Evolutionary conservation across 64 coral and sea anemone genomes (phyloP).

Genomic region (Porites australiensis): DNA sequence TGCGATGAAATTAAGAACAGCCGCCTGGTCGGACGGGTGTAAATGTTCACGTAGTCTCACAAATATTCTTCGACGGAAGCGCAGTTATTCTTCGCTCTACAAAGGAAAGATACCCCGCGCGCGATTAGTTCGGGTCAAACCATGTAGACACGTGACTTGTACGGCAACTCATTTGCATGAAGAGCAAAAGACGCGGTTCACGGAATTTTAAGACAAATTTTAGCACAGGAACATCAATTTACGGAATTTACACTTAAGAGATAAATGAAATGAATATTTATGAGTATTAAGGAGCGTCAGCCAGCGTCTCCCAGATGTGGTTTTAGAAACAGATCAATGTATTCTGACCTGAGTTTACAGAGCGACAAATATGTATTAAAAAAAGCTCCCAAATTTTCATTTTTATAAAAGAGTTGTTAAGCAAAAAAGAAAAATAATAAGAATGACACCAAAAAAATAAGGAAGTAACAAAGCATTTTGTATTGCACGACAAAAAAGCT

Average conservation of each 20-base stretch:
- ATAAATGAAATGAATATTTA: background rate
- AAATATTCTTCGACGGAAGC: conserved; percentile 35
- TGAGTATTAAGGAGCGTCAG: background rate
- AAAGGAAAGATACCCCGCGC: background rate
- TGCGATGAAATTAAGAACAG: background rate
- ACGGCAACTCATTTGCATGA: conserved; percentile 29
- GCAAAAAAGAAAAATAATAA: background rate
- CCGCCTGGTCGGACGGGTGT: background rate
- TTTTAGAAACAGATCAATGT: conserved; percentile 2
- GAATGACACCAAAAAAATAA: background rate
- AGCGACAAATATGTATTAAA: too few relatives aligned
- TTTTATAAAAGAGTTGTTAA: background rate
- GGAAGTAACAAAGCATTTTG: too few relatives aligned
- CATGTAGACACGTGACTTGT: conserved; percentile 23
- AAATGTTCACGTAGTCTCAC: conserved; percentile 12
- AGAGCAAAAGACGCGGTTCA: background rate
- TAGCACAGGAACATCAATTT: conserved; percentile 12
- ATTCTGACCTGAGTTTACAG: background rate
- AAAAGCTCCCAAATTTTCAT: background rate
- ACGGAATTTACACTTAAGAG: conserved; percentile 10
- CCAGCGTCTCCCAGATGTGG: background rate
- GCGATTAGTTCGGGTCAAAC: background rate
- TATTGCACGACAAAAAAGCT: too few relatives aligned
- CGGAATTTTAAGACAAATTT: background rate
- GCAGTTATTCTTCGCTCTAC: conserved; percentile 16